These are phyloP conservation scores for Drosophila acutilabella DNA, from an alignment of 2,888 invertebrate species.

Conservation along the genomic window DNA sequence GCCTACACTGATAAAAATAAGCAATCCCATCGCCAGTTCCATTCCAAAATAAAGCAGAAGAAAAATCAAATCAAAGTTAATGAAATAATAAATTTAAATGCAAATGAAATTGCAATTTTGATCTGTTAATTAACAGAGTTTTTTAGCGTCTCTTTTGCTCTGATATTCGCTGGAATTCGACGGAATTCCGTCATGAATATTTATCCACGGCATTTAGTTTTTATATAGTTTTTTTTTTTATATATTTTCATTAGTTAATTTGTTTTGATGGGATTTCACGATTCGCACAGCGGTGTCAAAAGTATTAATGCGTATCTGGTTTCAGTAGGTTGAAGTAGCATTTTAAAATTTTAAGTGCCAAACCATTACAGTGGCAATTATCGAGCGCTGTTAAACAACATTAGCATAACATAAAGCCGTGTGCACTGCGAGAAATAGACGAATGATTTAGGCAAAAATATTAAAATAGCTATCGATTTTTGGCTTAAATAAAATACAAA, in stretches of 20 bases:
- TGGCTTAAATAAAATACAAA: neutral
- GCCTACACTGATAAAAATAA: neutral
- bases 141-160: constrained; percentile 4
- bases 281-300: constrained; percentile 42
- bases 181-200: constrained; percentile 67
- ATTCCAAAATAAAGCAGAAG: neutral
- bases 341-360: constrained; percentile 38
- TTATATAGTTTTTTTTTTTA: constrained; percentile 5
- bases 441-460: too few species aligned
- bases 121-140: constrained; percentile 59
- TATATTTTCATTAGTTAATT: constrained; percentile 53
- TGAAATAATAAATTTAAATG: constrained; percentile 44
- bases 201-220: constrained; percentile 35
- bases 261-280: constrained; percentile 55
- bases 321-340: constrained; percentile 46
- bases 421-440: constrained; percentile 16
- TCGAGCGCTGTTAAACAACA: constrained; percentile 47
- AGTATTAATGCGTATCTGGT: constrained; percentile 53
- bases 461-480: too few species aligned
- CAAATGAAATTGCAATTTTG: constrained; percentile 63
- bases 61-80: constrained; percentile 15
- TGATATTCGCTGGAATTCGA: constrained; percentile 24
- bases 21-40: neutral
- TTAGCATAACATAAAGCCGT: constrained; percentile 41
- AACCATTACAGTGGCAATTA: constrained; percentile 49